phyloP scores from a whole-genome alignment of 1,140 invertebrate genomes.

The Conopomorpha cramerella region DNA sequence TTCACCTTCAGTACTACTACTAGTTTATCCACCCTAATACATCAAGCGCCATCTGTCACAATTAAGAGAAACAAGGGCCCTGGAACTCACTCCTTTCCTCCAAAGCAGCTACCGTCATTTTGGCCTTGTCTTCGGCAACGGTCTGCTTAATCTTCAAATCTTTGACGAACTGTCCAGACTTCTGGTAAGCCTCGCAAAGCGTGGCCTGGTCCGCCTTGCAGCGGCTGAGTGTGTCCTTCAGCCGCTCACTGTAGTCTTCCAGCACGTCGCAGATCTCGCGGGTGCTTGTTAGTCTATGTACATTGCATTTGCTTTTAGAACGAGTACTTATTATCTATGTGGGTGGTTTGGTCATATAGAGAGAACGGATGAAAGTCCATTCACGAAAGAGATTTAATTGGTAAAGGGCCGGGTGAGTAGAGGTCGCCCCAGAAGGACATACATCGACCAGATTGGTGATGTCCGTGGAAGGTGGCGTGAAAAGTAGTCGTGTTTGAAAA shows the following conservation, averaged over 20 bases:
- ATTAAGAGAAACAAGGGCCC: not conserved
- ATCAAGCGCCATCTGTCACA: not conserved
- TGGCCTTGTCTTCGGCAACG: constrained; percentile 9
- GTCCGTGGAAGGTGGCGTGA: too few species aligned
- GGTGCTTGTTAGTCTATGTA: constrained; percentile 22
- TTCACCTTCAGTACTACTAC: not conserved
- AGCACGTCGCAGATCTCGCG: constrained; percentile 35
- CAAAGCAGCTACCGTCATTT: constrained; percentile 8
- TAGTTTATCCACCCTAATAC: not conserved
- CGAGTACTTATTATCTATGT: too few species aligned
- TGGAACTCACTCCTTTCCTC: constrained; percentile 18
- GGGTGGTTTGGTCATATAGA: too few species aligned
- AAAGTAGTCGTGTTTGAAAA: too few species aligned
- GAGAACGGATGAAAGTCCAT: too few species aligned
- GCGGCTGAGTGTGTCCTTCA: constrained; percentile 20
- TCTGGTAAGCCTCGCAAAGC: constrained; percentile 20
- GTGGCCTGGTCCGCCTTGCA: constrained; percentile 21
- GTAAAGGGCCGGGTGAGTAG: too few species aligned
- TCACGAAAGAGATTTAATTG: too few species aligned
- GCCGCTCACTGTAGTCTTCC: constrained; percentile 21
- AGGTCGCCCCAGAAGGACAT: too few species aligned
- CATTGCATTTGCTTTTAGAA: too few species aligned
- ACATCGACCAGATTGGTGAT: too few species aligned
- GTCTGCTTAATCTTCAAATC: constrained; percentile 13
- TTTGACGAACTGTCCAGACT: constrained; percentile 13